Conservation (phyloP, 1,140 invertebrate species). For the Drosophila arizonae region DNA sequence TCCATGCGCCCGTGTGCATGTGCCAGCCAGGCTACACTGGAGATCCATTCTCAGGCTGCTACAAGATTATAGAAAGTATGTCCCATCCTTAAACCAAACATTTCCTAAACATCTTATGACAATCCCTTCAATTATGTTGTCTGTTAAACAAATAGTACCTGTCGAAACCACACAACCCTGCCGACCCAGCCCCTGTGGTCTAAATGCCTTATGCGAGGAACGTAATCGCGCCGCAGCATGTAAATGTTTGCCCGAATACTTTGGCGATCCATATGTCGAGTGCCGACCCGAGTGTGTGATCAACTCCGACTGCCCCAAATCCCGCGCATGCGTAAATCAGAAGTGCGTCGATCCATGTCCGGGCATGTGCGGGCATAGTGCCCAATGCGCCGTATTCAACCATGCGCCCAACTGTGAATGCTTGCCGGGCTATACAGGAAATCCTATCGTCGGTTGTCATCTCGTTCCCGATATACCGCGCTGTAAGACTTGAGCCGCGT, state of each 20-base stretch:
- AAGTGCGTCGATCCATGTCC: conserved; percentile 92
- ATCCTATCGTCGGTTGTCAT: conserved; percentile 88
- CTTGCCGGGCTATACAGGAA: conserved; percentile 89
- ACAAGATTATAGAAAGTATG: conserved; percentile 84
- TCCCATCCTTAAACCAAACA: conserved; percentile 7
- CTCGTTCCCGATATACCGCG: conserved; percentile 62
- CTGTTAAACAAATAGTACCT: conserved; percentile 76
- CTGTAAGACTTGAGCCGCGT: conserved; percentile 57
- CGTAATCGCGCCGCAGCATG: conserved; percentile 88
- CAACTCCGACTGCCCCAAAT: conserved; percentile 89
- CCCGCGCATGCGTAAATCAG: conserved; percentile 91
- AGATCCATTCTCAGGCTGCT: conserved; percentile 89
- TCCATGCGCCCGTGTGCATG: conserved; percentile 88
- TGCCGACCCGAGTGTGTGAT: conserved; percentile 90
- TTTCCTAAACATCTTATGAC: neutral
- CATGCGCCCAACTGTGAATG: conserved; percentile 92
- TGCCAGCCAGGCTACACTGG: conserved; percentile 88
- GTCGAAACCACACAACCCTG: conserved; percentile 85
- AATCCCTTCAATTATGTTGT: conserved; percentile 25
- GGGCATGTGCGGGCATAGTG: conserved; percentile 91
- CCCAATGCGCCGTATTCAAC: conserved; percentile 91
- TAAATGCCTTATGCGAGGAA: conserved; percentile 91
- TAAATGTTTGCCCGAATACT: conserved; percentile 88
- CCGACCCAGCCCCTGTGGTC: conserved; percentile 88
- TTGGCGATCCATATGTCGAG: conserved; percentile 88